A percentile compares a stretch with the other conserved stretches of the same genome.
These are phyloP conservation scores for Holothuria leucospilota DNA, from an alignment of 53 echinoderm and acorn worm genomes.

Conservation along the genomic window DNA sequence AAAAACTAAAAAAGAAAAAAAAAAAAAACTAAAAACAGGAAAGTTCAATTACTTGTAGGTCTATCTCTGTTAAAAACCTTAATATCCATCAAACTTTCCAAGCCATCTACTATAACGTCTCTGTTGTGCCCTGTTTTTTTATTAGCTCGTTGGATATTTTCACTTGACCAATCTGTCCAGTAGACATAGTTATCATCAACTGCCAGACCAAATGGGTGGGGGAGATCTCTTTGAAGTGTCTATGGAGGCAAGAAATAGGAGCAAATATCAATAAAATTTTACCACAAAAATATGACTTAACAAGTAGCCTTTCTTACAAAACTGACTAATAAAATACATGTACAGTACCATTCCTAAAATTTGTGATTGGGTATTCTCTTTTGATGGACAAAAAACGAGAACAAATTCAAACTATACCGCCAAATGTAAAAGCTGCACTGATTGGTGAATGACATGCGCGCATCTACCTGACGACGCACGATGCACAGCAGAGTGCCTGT, in stretches of 20 bases:
- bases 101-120: constrained; percentile 53
- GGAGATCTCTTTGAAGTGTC: constrained; percentile 66
- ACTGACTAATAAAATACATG: no score
- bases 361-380: no score
- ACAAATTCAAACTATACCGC: no score
- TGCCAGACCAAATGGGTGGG: constrained; percentile 84
- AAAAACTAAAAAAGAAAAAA: no score
- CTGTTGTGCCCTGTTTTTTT: constrained; percentile 71
- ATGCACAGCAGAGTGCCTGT: no score
- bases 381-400: no score
- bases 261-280: not conserved
- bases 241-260: constrained; percentile 25
- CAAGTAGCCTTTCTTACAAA: no score
- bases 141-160: constrained; percentile 69
- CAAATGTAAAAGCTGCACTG: no score
- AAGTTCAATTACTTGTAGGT: constrained; percentile 55
- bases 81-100: constrained; percentile 88
- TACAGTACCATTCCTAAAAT: no score
- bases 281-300: not conserved
- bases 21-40: no score
- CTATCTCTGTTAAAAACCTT: constrained; percentile 77
- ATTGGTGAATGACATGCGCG: no score
- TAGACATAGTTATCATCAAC: constrained; percentile 62
- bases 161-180: constrained; percentile 95
- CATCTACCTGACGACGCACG: no score